Percentiles rank a stretch among this genome's conserved stretches.
phyloP scores from a whole-genome alignment of 2,888 invertebrate species.

The Drosophila prostipennis region DNA sequence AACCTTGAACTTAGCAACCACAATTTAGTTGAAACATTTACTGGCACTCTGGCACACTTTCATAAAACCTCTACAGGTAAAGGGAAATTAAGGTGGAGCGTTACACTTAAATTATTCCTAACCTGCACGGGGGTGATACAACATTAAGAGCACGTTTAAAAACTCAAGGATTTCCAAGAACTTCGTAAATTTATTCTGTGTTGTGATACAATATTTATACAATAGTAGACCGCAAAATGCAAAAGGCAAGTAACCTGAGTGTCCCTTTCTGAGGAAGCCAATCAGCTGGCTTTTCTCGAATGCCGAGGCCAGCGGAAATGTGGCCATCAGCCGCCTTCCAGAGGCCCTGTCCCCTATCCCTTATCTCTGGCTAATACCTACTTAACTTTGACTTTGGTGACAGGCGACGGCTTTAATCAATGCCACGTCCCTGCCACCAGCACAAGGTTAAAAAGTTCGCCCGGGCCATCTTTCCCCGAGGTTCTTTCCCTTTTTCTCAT shows the following conservation, averaged over 20 bases:
- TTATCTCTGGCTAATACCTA: slow-evolving; percentile 60
- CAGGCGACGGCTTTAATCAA: slow-evolving; percentile 68
- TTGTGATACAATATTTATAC: no score
- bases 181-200: no score
- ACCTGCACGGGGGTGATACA: not conserved
- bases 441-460: slow-evolving; percentile 60
- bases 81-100: slow-evolving; percentile 7
- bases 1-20: slow-evolving; percentile 66
- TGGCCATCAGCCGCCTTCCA: slow-evolving; percentile 15
- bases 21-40: slow-evolving; percentile 34
- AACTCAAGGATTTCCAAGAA: no score
- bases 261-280: slow-evolving; percentile 50
- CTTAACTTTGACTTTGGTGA: slow-evolving; percentile 77
- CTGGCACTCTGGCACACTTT: not conserved
- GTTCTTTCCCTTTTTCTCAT: no score
- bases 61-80: slow-evolving; percentile 10
- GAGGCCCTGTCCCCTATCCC: slow-evolving; percentile 12
- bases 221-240: no score
- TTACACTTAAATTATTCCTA: slow-evolving; percentile 2
- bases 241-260: slow-evolving; percentile 10
- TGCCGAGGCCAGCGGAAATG: slow-evolving; percentile 59
- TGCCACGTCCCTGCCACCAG: slow-evolving; percentile 47
- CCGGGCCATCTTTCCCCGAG: slow-evolving; percentile 18
- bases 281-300: slow-evolving; percentile 55
- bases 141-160: no score